A percentile compares a stretch with the other conserved stretches of the same genome.
These are phyloP conservation scores for Aleiodes testaceus DNA, from an alignment of 2,888 invertebrate genomes.

Conservation along the genomic window DNA sequence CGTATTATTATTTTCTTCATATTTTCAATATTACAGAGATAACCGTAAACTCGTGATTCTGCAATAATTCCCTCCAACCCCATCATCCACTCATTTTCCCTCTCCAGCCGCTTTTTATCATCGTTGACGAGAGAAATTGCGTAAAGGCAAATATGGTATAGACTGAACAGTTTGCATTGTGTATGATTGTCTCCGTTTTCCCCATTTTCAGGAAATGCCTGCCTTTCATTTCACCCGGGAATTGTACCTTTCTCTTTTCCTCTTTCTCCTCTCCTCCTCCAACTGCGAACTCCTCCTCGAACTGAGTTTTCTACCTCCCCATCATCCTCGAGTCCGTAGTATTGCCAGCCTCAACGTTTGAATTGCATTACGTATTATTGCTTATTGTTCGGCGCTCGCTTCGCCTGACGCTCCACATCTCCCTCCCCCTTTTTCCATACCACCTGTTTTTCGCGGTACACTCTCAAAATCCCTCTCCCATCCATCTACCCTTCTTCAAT, in stretches of 20 bases:
- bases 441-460: slow-evolving; percentile 41
- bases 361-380: slow-evolving; percentile 71
- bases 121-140: slow-evolving; percentile 59
- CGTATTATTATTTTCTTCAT: too few species aligned
- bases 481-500: slow-evolving; percentile 24
- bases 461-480: slow-evolving; percentile 34
- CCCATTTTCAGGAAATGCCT: slow-evolving; percentile 65
- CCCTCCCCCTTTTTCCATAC: slow-evolving; percentile 38
- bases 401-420: slow-evolving; percentile 44
- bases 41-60: slow-evolving; percentile 55
- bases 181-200: slow-evolving; percentile 56
- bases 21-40: neutral
- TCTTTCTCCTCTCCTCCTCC: neutral
- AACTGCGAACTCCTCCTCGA: slow-evolving; percentile 14
- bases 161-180: slow-evolving; percentile 54
- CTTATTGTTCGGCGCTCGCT: slow-evolving; percentile 68
- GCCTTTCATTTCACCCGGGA: slow-evolving; percentile 66
- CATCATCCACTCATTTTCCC: slow-evolving; percentile 6
- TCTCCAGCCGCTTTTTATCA: neutral
- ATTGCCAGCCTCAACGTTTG: slow-evolving; percentile 69
- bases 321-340: slow-evolving; percentile 59
- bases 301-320: slow-evolving; percentile 18
- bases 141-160: slow-evolving; percentile 68
- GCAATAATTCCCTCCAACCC: slow-evolving; percentile 58
- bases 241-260: slow-evolving; percentile 56